These are phyloP conservation scores for Linyphia triangularis DNA, from an alignment of 2,888 invertebrate genomes.

Conservation along the genomic window DNA sequence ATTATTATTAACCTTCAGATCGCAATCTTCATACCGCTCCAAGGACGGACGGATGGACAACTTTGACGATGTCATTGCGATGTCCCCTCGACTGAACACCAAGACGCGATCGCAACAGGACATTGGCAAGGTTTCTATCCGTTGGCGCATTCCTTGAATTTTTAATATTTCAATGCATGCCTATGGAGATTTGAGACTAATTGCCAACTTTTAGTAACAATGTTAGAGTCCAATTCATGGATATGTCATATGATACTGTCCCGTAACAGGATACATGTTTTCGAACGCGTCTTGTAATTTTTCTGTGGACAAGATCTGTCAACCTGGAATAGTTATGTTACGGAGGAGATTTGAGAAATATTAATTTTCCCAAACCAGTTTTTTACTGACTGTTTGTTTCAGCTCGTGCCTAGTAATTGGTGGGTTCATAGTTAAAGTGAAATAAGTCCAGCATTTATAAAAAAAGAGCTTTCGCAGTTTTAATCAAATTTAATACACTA, in stretches of 20 bases:
- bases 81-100: neutral
- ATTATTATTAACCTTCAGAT: slow-evolving; percentile 71
- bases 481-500: too few species aligned
- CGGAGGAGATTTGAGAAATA: neutral
- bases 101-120: neutral
- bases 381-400: too few species aligned
- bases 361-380: neutral
- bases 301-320: neutral
- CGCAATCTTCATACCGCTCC: slow-evolving; percentile 36
- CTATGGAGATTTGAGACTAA: neutral
- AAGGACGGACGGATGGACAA: slow-evolving; percentile 35
- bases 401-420: too few species aligned
- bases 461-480: too few species aligned
- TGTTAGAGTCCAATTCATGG: neutral
- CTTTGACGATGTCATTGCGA: slow-evolving; percentile 55
- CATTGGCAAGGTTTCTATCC: neutral
- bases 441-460: too few species aligned
- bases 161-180: neutral
- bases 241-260: neutral
- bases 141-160: neutral
- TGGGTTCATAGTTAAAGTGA: too few species aligned
- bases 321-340: neutral
- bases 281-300: neutral
- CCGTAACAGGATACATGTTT: neutral
- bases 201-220: neutral